These are phyloP conservation scores for Lordiphosa fenestrarum DNA, from an alignment of 2,888 invertebrate species.

Conservation along the genomic window DNA sequence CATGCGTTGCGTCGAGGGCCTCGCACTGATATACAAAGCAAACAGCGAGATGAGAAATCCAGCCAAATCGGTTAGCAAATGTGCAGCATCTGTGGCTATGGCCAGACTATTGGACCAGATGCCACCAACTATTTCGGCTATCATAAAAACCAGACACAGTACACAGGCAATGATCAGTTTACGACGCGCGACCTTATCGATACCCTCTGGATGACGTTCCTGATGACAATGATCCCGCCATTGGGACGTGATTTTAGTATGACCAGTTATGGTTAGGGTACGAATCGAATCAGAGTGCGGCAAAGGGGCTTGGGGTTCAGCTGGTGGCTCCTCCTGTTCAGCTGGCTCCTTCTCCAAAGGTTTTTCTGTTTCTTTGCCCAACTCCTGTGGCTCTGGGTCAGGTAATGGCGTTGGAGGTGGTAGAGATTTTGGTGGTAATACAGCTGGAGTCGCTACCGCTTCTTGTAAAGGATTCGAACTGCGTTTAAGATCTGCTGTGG, in stretches of 20 bases:
- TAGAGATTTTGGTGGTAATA: background rate
- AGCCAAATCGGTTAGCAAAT: slow-evolving; percentile 53
- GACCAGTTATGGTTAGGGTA: slow-evolving; percentile 48
- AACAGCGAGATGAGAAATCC: slow-evolving; percentile 59
- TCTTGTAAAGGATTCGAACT: background rate
- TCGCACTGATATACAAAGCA: slow-evolving; percentile 36
- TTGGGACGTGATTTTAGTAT: slow-evolving; percentile 31
- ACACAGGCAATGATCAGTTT: slow-evolving; percentile 52
- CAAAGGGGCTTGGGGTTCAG: background rate
- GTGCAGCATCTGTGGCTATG: slow-evolving; percentile 64
- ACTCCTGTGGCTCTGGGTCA: background rate
- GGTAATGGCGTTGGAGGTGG: background rate
- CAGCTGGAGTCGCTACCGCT: background rate
- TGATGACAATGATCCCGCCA: slow-evolving; percentile 49
- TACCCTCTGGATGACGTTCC: slow-evolving; percentile 1
- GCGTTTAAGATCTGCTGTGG: background rate
- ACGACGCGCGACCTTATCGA: slow-evolving; percentile 38
- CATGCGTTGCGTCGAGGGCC: slow-evolving; percentile 82
- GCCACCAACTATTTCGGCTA: slow-evolving; percentile 49
- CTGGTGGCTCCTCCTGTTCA: background rate
- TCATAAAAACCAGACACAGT: slow-evolving; percentile 48
- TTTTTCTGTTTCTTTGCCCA: background rate
- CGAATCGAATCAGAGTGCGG: slow-evolving; percentile 30
- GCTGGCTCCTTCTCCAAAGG: background rate
- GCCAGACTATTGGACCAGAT: slow-evolving; percentile 51